Conservation (phyloP, 92 coral and sea anemone species). For the Anthopleura xanthogrammica region DNA sequence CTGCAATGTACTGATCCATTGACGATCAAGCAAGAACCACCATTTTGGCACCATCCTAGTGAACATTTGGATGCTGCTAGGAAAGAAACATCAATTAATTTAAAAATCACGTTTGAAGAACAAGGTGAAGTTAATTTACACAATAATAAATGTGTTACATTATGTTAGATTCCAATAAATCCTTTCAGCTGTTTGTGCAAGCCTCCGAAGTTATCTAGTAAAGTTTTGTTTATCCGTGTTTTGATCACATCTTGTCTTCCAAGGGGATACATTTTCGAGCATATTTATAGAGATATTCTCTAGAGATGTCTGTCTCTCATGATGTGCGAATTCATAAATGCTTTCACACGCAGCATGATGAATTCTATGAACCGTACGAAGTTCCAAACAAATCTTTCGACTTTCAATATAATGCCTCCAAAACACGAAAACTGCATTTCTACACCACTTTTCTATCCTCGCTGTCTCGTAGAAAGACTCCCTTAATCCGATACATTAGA, state of each 20-base stretch:
- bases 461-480: not conserved
- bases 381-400: conserved; percentile 21
- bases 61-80: conserved; percentile 84
- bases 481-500: conserved; percentile 32
- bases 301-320: not conserved
- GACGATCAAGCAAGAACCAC: conserved; percentile 62
- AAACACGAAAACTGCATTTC: not conserved
- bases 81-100: conserved; percentile 43
- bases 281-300: not conserved
- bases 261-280: conserved; percentile 4
- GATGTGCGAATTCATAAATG: conserved; percentile 17
- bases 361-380: conserved; percentile 17
- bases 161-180: not conserved
- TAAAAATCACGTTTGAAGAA: conserved; percentile 50
- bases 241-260: not conserved
- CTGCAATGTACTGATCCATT: conserved; percentile 72
- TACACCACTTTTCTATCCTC: not conserved
- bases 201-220: not conserved
- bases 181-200: conserved; percentile 9
- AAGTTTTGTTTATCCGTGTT: conserved; percentile 11
- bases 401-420: conserved; percentile 5
- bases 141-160: conserved; percentile 4
- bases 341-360: conserved; percentile 32
- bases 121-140: conserved; percentile 23
- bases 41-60: conserved; percentile 68